Conservation (phyloP, 2,888 invertebrate species). For the Ditula angustiorana region DNA sequence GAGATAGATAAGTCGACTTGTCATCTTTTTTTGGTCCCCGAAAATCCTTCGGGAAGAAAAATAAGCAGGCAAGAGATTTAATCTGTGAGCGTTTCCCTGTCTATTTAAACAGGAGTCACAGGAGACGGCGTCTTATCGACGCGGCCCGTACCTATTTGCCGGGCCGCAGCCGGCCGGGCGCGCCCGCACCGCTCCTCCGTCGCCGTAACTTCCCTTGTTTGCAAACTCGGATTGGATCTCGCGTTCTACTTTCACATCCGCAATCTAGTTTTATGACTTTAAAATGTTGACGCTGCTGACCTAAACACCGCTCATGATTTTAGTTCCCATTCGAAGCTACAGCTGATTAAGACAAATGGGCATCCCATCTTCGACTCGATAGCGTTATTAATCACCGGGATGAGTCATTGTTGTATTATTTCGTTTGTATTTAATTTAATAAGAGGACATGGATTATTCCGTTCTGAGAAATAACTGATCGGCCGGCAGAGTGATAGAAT, state of each 20-base stretch:
- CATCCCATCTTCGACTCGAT: conserved; percentile 46
- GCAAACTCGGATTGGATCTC: conserved; percentile 84
- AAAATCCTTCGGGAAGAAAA: conserved; percentile 69
- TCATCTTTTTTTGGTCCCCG: conserved; percentile 65
- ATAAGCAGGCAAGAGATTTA: conserved; percentile 78
- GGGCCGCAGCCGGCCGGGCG: conserved; percentile 54
- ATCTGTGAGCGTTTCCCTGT: conserved; percentile 79
- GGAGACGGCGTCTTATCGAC: conserved; percentile 80
- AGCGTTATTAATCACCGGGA: conserved; percentile 42
- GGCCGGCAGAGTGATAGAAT: conserved; percentile 56
- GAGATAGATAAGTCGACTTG: conserved; percentile 68
- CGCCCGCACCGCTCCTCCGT: conserved; percentile 58
- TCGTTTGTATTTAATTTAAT: conserved; percentile 45
- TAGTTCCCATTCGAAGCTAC: conserved; percentile 47
- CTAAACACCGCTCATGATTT: conserved; percentile 60
- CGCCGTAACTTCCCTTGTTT: conserved; percentile 83
- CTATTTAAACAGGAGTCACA: conserved; percentile 82
- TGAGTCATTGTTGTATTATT: conserved; percentile 40
- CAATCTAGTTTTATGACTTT: conserved; percentile 83
- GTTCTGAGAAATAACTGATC: conserved; percentile 58
- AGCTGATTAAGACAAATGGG: conserved; percentile 52
- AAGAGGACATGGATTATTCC: conserved; percentile 44
- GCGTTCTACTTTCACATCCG: conserved; percentile 82
- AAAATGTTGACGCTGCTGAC: conserved; percentile 72
- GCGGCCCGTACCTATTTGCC: conserved; percentile 76